A percentile compares a stretch with the other conserved stretches of the same genome.
These are phyloP conservation scores for Mythimna impura DNA, from an alignment of 2,888 invertebrate genomes.

Conservation along the genomic window DNA sequence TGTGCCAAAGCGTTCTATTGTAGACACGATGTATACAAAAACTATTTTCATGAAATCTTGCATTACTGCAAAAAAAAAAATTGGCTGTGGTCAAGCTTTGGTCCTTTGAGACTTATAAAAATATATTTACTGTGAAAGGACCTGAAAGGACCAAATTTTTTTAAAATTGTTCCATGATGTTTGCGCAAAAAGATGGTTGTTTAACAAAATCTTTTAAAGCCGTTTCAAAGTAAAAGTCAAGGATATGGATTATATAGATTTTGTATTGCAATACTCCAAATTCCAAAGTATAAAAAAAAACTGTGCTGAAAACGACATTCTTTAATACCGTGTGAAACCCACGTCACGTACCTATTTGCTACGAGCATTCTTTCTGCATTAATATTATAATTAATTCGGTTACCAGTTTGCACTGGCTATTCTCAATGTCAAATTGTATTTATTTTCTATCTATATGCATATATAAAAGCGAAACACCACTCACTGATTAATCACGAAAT, in stretches of 20 bases:
- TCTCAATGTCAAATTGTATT: slow-evolving; percentile 48
- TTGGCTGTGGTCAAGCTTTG: neutral
- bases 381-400: slow-evolving; percentile 53
- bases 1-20: no score
- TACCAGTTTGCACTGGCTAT: slow-evolving; percentile 28
- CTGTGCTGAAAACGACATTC: neutral
- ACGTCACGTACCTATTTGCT: slow-evolving; percentile 28
- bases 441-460: neutral
- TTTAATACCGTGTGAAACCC: neutral
- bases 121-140: neutral
- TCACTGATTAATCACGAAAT: no score
- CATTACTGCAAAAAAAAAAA: neutral
- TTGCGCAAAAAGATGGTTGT: neutral
- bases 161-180: neutral
- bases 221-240: neutral
- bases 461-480: no score
- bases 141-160: neutral
- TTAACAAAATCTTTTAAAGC: neutral
- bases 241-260: neutral
- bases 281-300: neutral
- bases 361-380: slow-evolving; percentile 4
- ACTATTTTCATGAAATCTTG: neutral
- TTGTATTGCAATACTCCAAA: neutral
- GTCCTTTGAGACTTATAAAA: neutral
- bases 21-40: no score